Evolutionary conservation across 2,888 invertebrate genomes (phyloP).

Genomic region (Andrena bucephala): DNA sequence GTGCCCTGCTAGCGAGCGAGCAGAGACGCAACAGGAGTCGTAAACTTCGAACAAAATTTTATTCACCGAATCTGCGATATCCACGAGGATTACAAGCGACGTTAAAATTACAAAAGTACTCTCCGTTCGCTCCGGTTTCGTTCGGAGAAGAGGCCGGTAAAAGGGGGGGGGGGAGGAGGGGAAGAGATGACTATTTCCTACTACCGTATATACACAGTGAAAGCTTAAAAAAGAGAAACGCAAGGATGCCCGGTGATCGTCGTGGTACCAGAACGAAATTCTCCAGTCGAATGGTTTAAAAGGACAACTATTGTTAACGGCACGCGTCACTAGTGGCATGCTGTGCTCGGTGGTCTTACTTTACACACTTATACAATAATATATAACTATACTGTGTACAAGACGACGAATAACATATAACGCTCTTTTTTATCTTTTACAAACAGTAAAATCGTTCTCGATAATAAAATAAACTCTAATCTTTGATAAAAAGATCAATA

Average conservation of each 20-base stretch:
- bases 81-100: neutral
- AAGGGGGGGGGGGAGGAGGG: too few species aligned
- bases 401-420: conserved; percentile 53
- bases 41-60: conserved; percentile 15
- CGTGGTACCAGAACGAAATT: neutral
- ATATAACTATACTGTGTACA: conserved; percentile 51
- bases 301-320: conserved; percentile 1
- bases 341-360: conserved; percentile 59
- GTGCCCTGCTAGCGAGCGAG: neutral
- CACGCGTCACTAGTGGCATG: conserved; percentile 62
- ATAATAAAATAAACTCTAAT: conserved; percentile 83
- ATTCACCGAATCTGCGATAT: conserved; percentile 4
- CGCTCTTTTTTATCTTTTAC: conserved; percentile 62
- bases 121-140: neutral
- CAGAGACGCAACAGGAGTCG: neutral
- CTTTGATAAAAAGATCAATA: conserved; percentile 79
- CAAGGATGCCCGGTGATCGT: conserved; percentile 1
- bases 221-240: neutral
- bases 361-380: conserved; percentile 58
- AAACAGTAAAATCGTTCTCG: conserved; percentile 72
- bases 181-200: neutral
- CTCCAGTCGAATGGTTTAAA: conserved; percentile 1
- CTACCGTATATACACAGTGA: conserved; percentile 2
- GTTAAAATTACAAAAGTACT: neutral
- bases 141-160: neutral